Conservation (phyloP, 2,888 invertebrate species). For the Seira sanloemensis region DNA sequence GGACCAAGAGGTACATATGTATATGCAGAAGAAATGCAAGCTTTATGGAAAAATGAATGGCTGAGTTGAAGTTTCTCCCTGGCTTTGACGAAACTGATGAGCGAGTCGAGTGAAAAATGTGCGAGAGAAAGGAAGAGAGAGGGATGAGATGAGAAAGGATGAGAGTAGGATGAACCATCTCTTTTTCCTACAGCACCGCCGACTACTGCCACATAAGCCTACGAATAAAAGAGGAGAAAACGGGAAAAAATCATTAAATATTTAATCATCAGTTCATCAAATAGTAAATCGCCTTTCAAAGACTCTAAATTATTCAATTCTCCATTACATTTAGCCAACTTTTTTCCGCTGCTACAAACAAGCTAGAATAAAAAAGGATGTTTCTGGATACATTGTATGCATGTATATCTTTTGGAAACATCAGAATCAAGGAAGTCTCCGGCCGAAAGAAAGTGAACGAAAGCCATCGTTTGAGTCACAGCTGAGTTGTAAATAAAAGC, state of each 20-base stretch:
- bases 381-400: background rate
- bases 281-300: conserved; percentile 74
- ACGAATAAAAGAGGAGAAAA: conserved; percentile 56
- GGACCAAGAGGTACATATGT: too few species aligned
- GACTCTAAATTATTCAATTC: conserved; percentile 73
- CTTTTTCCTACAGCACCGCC: conserved; percentile 7
- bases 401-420: background rate
- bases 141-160: conserved; percentile 12
- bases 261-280: conserved; percentile 73
- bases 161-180: background rate
- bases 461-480: background rate
- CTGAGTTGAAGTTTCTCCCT: conserved; percentile 33
- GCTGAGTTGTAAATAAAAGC: background rate
- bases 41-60: conserved; percentile 20
- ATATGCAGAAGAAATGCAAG: too few species aligned
- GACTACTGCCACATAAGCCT: too few species aligned
- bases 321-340: conserved; percentile 70
- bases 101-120: conserved; percentile 36
- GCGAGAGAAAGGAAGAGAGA: conserved; percentile 21
- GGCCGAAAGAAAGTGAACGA: background rate
- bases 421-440: background rate
- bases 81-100: conserved; percentile 51
- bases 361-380: conserved; percentile 41
- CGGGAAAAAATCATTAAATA: conserved; percentile 73
- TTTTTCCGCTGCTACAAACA: conserved; percentile 59